Conservation (phyloP, 2,113 vertebrate genomes). For the Tetraodon nigroviridis region DNA sequence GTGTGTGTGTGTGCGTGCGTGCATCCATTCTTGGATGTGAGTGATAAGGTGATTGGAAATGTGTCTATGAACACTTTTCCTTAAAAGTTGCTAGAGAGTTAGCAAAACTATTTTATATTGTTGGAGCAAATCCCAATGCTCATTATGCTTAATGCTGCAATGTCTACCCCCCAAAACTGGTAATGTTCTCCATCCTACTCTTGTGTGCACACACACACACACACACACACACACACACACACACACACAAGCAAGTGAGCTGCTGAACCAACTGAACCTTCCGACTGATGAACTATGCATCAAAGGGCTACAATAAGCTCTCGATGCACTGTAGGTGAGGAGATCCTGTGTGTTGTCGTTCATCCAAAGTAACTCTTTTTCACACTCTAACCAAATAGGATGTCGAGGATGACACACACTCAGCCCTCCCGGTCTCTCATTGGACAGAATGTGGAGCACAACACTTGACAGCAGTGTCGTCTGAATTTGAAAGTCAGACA, state of each 20-base stretch:
- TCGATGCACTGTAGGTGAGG: constrained; percentile 61
- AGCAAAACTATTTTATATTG: constrained; percentile 50
- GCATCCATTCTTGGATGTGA: not conserved
- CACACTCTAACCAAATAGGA: constrained; percentile 40
- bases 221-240: not conserved
- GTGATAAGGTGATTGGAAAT: constrained; percentile 19
- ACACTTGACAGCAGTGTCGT: constrained; percentile 70
- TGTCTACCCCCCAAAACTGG: constrained; percentile 49
- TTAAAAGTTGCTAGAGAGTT: constrained; percentile 53
- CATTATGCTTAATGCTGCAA: constrained; percentile 62
- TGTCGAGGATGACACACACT: constrained; percentile 43
- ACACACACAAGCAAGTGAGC: constrained; percentile 41
- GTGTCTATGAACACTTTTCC: constrained; percentile 24
- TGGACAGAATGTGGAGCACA: constrained; percentile 75
- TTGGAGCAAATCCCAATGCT: constrained; percentile 58
- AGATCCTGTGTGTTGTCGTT: constrained; percentile 51
- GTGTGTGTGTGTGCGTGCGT: not conserved
- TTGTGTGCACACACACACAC: not conserved
- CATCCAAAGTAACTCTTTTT: constrained; percentile 50
- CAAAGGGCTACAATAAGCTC: constrained; percentile 48
- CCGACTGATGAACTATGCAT: constrained; percentile 71
- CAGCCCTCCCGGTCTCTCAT: constrained; percentile 60
- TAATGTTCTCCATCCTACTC: constrained; percentile 57
- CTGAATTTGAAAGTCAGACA: constrained; percentile 72
- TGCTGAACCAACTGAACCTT: constrained; percentile 65